Percentiles rank a stretch among this genome's conserved stretches.
Conservation (phyloP, 2,797 vertebrate genomes). For the Danionella dracula region DNA sequence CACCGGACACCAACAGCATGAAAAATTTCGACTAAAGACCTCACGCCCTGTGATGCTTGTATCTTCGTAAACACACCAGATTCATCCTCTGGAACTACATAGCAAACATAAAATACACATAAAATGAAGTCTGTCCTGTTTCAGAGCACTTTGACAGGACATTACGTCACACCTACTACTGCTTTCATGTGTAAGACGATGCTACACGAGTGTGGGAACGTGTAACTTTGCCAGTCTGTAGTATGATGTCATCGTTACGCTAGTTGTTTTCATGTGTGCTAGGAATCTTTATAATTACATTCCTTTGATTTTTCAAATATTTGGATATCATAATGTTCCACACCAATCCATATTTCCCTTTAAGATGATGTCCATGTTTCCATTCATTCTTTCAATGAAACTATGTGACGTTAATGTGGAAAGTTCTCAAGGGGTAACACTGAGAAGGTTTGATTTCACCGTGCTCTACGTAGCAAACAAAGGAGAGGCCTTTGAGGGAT, state of each 20-base stretch:
- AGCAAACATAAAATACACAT: background rate
- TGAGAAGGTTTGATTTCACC: constrained; percentile 10
- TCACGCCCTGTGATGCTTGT: background rate
- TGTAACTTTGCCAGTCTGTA: background rate
- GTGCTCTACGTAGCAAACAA: constrained; percentile 14
- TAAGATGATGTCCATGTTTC: background rate
- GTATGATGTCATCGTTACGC: background rate
- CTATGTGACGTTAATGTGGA: background rate
- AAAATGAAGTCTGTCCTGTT: background rate
- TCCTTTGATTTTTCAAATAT: background rate
- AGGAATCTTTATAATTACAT: background rate
- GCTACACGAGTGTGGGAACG: background rate
- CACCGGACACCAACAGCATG: constrained; percentile 5
- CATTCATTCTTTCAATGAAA: background rate
- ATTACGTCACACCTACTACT: background rate
- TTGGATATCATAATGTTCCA: background rate
- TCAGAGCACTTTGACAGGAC: background rate
- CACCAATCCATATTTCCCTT: background rate
- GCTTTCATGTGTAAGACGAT: background rate
- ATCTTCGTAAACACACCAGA: background rate
- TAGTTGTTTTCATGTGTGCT: background rate
- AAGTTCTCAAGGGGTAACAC: background rate
- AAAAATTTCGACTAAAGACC: background rate
- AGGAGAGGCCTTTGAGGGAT: constrained; percentile 10
- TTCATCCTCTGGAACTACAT: background rate